A percentile compares a stretch with the other conserved stretches of the same genome.
These are phyloP conservation scores for Microctonus hyperodae DNA, from an alignment of 2,888 invertebrate species.

Conservation along the genomic window DNA sequence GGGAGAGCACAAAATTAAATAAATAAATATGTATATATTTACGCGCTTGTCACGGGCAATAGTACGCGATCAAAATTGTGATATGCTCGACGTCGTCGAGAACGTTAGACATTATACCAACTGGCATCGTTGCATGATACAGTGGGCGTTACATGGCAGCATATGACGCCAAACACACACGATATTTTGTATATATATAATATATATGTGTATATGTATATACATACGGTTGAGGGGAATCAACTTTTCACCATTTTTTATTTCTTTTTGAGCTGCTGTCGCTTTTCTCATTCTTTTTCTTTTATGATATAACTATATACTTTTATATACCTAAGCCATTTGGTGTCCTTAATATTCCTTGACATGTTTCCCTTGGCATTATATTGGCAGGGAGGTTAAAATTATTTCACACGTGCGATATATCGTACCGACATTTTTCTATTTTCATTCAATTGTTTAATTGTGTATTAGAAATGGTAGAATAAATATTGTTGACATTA, in stretches of 20 bases:
- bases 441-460: too few relatives aligned
- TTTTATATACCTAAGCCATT: constrained; percentile 9
- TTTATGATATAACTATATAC: constrained; percentile 8
- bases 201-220: neutral
- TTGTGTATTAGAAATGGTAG: too few relatives aligned
- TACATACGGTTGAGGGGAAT: constrained; percentile 1
- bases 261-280: neutral
- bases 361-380: neutral
- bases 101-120: constrained; percentile 23
- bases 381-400: constrained; percentile 4
- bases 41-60: neutral
- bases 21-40: neutral
- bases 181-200: too few relatives aligned
- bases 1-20: neutral
- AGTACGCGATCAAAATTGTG: constrained; percentile 1
- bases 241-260: constrained; percentile 9
- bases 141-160: constrained; percentile 28
- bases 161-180: constrained; percentile 28
- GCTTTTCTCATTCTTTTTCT: constrained; percentile 4
- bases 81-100: neutral
- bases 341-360: constrained; percentile 25
- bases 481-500: neutral
- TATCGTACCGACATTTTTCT: neutral
- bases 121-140: constrained; percentile 27
- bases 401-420: constrained; percentile 11